Conservation (phyloP, 2,113 vertebrate genomes). For the Physeter macrocephalus region DNA sequence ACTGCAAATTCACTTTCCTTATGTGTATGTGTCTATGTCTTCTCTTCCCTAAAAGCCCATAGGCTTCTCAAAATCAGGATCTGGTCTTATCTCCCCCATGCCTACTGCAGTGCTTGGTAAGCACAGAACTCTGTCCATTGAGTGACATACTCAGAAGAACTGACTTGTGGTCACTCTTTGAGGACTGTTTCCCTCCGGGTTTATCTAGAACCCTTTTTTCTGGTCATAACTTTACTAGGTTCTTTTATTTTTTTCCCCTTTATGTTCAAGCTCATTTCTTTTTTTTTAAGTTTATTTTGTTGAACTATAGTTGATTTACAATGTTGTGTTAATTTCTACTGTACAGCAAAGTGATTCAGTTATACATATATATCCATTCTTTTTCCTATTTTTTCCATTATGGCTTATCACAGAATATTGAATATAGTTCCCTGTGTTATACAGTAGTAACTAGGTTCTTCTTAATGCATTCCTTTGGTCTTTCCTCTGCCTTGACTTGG, state of each 20-base stretch:
- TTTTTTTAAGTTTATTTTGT: not conserved
- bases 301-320: not conserved
- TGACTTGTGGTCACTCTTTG: not conserved
- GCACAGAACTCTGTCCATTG: not conserved
- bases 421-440: not conserved
- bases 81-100: not conserved
- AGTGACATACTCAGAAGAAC: not conserved
- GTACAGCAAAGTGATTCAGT: not conserved
- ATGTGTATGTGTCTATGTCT: not conserved
- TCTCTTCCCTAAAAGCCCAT: not conserved
- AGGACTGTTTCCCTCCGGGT: not conserved
- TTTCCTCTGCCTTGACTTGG: not conserved
- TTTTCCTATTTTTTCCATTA: not conserved
- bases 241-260: not conserved
- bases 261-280: not conserved
- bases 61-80: not conserved
- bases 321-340: not conserved
- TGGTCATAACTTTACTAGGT: not conserved
- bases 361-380: not conserved
- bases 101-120: not conserved
- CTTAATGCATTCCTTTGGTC: not conserved
- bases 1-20: not conserved
- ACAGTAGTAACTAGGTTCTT: not conserved
- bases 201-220: not conserved
- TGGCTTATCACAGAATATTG: not conserved